These are phyloP conservation scores for Pipistrellus kuhlii DNA, from an alignment of 2,797 vertebrate species.

Conservation along the genomic window DNA sequence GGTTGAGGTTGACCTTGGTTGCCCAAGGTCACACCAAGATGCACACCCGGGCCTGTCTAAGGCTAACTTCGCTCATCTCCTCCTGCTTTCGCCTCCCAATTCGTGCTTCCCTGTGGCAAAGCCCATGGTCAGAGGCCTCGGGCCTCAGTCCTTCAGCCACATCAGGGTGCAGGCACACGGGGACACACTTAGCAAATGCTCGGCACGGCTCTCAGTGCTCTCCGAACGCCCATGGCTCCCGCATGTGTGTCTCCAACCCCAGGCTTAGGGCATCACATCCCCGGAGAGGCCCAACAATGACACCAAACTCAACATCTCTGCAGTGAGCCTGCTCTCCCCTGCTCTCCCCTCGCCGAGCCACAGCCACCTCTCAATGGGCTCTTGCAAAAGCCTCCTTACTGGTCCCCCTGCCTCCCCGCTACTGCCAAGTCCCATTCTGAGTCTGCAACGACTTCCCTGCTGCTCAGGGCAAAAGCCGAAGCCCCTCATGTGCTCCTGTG, in stretches of 20 bases:
- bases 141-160: neutral
- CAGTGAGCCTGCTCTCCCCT: neutral
- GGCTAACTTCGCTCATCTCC: neutral
- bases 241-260: neutral
- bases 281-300: neutral
- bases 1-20: neutral
- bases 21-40: neutral
- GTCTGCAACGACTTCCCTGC: neutral
- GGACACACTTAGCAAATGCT: neutral
- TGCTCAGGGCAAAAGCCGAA: neutral
- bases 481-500: accelerated
- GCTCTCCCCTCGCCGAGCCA: neutral
- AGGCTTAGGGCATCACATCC: neutral
- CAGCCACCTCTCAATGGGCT: neutral
- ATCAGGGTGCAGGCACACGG: accelerated
- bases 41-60: neutral
- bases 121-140: no score
- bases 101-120: neutral
- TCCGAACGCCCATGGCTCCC: neutral
- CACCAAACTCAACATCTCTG: neutral
- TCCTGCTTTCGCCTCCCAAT: neutral
- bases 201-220: accelerated
- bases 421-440: neutral
- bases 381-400: neutral
- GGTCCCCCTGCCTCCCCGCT: neutral